These are phyloP conservation scores for Protomyctophum bolini DNA, from an alignment of 2,113 vertebrate species.

Conservation along the genomic window DNA sequence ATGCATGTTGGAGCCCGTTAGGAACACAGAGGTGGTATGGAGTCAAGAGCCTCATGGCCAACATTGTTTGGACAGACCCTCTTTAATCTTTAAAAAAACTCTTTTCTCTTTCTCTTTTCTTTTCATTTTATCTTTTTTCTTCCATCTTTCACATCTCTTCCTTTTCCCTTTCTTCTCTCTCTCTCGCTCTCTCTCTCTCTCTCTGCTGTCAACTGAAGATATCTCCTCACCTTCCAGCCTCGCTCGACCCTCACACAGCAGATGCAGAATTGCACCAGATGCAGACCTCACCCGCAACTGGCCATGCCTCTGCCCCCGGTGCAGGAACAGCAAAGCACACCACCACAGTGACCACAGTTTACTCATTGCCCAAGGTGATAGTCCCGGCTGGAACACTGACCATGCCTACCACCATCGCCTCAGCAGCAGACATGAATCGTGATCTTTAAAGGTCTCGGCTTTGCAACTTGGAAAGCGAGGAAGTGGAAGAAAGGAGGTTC, in stretches of 20 bases:
- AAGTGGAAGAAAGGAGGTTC: neutral
- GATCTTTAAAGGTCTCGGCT: neutral
- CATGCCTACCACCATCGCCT: constrained; percentile 33
- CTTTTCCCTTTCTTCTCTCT: neutral
- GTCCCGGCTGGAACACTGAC: neutral
- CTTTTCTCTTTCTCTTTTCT: neutral
- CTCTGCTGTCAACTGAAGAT: constrained; percentile 39
- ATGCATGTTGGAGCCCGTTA: neutral
- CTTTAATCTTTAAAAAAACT: neutral
- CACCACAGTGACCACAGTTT: constrained; percentile 1
- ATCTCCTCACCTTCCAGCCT: constrained; percentile 51
- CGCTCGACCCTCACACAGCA: constrained; percentile 33
- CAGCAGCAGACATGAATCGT: constrained; percentile 16
- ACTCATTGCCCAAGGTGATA: neutral
- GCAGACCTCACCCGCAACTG: neutral
- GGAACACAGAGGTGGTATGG: constrained; percentile 2
- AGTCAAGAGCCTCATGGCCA: neutral
- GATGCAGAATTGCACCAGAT: constrained; percentile 44
- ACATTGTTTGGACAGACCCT: constrained; percentile 3
- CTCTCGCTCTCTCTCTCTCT: constrained; percentile 2
- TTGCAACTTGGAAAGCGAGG: neutral
- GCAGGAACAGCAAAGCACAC: constrained; percentile 3
- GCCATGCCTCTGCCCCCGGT: constrained; percentile 3
- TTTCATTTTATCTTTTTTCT: neutral
- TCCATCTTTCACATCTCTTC: neutral